These are phyloP conservation scores for Euwallacea fornicatus DNA, from an alignment of 1,140 invertebrate genomes.

Conservation along the genomic window DNA sequence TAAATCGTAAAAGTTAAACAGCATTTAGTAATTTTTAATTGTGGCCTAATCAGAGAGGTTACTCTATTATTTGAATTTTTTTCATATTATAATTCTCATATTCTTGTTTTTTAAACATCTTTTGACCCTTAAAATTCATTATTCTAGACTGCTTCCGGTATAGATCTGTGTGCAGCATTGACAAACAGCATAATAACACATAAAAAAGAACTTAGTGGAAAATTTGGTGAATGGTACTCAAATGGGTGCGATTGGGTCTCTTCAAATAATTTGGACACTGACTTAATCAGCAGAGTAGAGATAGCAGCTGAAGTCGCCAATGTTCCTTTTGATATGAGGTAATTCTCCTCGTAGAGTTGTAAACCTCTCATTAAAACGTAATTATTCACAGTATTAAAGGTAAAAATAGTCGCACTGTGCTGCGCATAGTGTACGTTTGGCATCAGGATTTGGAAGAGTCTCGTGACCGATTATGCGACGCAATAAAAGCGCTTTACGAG, in stretches of 20 bases:
- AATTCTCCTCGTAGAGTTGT: neutral
- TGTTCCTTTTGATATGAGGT: slow-evolving; percentile 13
- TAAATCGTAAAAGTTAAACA: neutral
- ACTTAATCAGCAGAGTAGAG: slow-evolving; percentile 37
- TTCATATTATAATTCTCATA: too few species aligned
- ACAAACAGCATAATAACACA: slow-evolving; percentile 11
- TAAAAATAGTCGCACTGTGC: slow-evolving; percentile 17
- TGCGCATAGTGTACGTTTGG: slow-evolving; percentile 41
- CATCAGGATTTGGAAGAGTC: slow-evolving; percentile 38
- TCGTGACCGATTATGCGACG: slow-evolving; percentile 22
- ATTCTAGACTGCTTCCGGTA: slow-evolving; percentile 32
- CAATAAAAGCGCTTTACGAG: slow-evolving; percentile 33
- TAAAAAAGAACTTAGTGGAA: neutral
- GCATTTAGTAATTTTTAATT: neutral
- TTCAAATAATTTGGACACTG: slow-evolving; percentile 33
- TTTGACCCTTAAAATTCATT: neutral
- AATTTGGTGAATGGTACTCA: slow-evolving; percentile 46
- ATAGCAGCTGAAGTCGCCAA: slow-evolving; percentile 25
- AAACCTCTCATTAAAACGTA: neutral
- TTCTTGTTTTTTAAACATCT: too few species aligned
- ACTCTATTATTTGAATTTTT: too few species aligned
- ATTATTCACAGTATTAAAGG: neutral
- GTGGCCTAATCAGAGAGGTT: neutral
- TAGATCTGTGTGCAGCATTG: slow-evolving; percentile 26
- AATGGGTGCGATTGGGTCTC: slow-evolving; percentile 44